Evolutionary conservation across 1,140 invertebrate genomes (phyloP).

Genomic region (Leptonema lineaticorne): DNA sequence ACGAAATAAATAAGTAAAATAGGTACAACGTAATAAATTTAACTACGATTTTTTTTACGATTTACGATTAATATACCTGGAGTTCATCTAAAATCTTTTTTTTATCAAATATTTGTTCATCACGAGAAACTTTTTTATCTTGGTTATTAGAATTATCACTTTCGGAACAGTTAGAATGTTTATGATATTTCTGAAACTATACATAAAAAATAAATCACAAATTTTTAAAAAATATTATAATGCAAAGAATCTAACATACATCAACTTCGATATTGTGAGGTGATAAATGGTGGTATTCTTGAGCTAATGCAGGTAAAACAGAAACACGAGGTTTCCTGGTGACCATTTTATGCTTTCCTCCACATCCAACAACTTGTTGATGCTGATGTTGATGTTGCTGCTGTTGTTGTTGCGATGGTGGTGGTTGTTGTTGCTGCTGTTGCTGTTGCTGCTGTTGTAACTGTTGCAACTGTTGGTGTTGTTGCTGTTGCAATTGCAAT

Average conservation of each 20-base stretch:
- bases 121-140: constrained; percentile 48
- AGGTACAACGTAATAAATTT: not conserved
- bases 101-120: constrained; percentile 71
- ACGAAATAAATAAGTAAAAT: not conserved
- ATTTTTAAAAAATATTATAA: not conserved
- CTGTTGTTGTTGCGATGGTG: constrained; percentile 46
- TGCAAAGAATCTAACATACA: constrained; percentile 13
- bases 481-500: constrained; percentile 46
- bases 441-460: constrained; percentile 52
- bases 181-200: constrained; percentile 17
- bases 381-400: constrained; percentile 46
- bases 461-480: constrained; percentile 43
- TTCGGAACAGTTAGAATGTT: constrained; percentile 43
- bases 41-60: not conserved
- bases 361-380: constrained; percentile 26
- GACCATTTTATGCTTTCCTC: constrained; percentile 43
- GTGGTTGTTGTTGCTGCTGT: constrained; percentile 46
- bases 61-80: constrained; percentile 54
- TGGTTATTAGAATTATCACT: constrained; percentile 51
- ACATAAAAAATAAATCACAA: constrained; percentile 4
- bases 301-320: constrained; percentile 25
- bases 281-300: constrained; percentile 31
- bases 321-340: constrained; percentile 31
- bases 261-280: constrained; percentile 29
- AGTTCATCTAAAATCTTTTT: constrained; percentile 78